Evolutionary conservation across 1,140 invertebrate species (phyloP), one percentile per base, ranked within the genome.

Genomic region (Hermetia illucens): DNA sequence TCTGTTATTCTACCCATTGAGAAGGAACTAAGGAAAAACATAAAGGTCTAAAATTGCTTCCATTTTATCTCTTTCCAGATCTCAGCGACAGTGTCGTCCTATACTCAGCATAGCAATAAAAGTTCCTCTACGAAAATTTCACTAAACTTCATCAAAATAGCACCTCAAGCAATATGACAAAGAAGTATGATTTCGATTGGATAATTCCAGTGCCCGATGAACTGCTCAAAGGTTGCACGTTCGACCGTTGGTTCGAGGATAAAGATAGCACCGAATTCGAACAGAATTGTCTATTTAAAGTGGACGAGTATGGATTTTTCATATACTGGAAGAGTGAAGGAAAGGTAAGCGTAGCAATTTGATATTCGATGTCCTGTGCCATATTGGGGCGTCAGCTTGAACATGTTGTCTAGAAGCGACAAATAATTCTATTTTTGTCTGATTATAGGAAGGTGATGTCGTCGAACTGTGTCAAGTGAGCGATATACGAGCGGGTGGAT

Each of bases 161-260:
- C n/a, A n/a, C n/a, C n/a, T n/a, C n/a, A n/a, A n/a, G n/a, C n/a
- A 53, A 56, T 44, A 94, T 94, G 93, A 96, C 94, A 47, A 98
- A 98, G 65, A 86, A 83, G 60, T 96, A 92, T 68, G 93, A 98
- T 53, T 98, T 98, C 71, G 88, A 93, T 69, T 98, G 94, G 94
- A 84, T 84, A 55, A 85, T 90, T 45, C 77, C 85, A 34, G 87
- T 98, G 35, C 92, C 93, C 21, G 79, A 92, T 51, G 66, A 75
- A 18, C 69, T 98, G 15, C 71, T 89, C 22, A 73, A 79, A 45
- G 95, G 71, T 58, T 64, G 63, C 33, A 63, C 64, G 38, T 93
- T 97, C 61, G 94, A 98, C 69, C 73, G 91, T 45, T 98, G 93
- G 90, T 88, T 89, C 39, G 95, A 98, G 64, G 88, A 93, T 53